Base-by-base conservation (phyloP, 1,140 invertebrate species). In the Drosophila lini region DNA sequence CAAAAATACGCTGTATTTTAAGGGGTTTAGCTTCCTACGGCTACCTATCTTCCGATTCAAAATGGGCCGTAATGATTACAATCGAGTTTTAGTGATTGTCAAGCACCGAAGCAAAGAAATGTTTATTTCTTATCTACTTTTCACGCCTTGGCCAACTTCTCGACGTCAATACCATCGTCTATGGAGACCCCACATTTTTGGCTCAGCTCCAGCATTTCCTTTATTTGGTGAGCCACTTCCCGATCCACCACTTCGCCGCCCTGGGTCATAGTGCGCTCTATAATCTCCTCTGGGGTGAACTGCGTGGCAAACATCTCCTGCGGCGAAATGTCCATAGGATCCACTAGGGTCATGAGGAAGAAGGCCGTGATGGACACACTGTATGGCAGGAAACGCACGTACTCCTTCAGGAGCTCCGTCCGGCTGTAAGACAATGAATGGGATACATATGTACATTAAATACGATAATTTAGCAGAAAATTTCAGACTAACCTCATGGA, bases 181-280 rank as follows among this genome's bases (percentile, higher is more conserved):
- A 92, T 77, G 53, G 86, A 42, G 0, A 91, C 73, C n/a, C 82
- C 68, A 32, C 73, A 58, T 15, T 19, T 6, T 2, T 36, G 59
- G 52, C 76, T 77, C 1, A 91, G 31, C 15, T 92, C 85, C 52
- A 75, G 79, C 47, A 92, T 52, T 70, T 92, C 91, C 45, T 57
- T 78, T 2, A 92, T 7, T 48, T 92, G 89, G 56, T 90, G 74
- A 0, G 91, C 61, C 11, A 92, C 11, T 50, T 92, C 91, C 7
- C 68, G 70, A 58, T 92, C 74, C 9, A 80, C 68, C 7, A 80
- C 8, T 38, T 85, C 85, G 2, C 91, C 91, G 5, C 91, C 91
- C 40, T 65, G 62, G 0, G 19, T 38, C 55, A 74, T 41, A 0
- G 52, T 32, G 0, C 57, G 57, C 8, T 80, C 16, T 2, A 79